These are phyloP conservation scores for Argyresthia albistria DNA, from an alignment of 2,888 invertebrate genomes.

Conservation along the genomic window DNA sequence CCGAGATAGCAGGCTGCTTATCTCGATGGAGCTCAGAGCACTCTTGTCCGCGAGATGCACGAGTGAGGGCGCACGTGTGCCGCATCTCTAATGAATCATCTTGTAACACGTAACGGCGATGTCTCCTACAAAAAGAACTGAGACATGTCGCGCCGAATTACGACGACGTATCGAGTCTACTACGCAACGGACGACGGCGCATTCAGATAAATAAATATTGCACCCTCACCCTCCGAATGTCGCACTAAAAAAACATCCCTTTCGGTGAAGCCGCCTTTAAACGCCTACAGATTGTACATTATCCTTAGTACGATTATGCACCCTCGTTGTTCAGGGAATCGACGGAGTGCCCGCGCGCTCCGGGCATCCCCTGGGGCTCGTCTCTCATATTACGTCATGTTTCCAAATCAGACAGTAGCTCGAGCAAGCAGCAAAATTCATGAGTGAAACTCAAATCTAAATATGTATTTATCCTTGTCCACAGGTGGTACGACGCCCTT, in stretches of 20 bases:
- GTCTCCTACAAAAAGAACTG: conserved; percentile 24
- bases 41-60: conserved; percentile 35
- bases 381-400: conserved; percentile 69
- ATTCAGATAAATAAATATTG: conserved; percentile 69
- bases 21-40: conserved; percentile 45
- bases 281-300: conserved; percentile 74
- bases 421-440: conserved; percentile 21
- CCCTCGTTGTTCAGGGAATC: conserved; percentile 69
- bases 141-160: conserved; percentile 48
- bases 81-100: conserved; percentile 45
- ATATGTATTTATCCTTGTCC: conserved; percentile 25
- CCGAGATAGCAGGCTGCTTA: conserved; percentile 51
- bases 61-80: conserved; percentile 32
- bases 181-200: conserved; percentile 56
- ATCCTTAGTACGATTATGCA: conserved; percentile 73
- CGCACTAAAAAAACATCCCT: conserved; percentile 71
- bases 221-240: conserved; percentile 69
- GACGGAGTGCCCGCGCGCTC: conserved; percentile 56
- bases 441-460: conserved; percentile 9
- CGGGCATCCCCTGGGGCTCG: conserved; percentile 50
- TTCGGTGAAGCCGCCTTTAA: conserved; percentile 69
- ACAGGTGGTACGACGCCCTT: conserved; percentile 58
- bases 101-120: conserved; percentile 16
- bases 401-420: conserved; percentile 39
- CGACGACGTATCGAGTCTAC: conserved; percentile 45